Evolutionary conservation across 1,140 invertebrate genomes (phyloP).

Genomic region (Lepidurus packardi): DNA sequence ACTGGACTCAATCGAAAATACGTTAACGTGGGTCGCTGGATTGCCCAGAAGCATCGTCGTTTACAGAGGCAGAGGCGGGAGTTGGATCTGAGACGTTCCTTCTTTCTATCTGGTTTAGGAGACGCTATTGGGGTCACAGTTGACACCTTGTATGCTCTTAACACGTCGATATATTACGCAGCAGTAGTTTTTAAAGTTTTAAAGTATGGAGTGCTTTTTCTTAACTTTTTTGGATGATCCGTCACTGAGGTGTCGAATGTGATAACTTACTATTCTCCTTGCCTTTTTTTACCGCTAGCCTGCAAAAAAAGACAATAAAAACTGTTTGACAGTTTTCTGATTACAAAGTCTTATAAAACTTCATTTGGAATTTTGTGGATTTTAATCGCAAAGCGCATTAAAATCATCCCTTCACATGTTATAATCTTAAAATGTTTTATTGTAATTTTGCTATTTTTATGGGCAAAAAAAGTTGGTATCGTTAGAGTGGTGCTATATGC

Average conservation of each 20-base stretch:
- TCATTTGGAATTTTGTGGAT: too few species aligned
- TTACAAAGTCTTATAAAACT: too few species aligned
- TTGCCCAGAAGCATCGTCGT: background rate
- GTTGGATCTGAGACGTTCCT: background rate
- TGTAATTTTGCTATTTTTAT: too few species aligned
- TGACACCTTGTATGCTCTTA: conserved; percentile 28
- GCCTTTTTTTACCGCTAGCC: too few species aligned
- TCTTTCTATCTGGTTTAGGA: conserved; percentile 6
- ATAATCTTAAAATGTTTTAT: too few species aligned
- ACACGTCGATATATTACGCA: conserved; percentile 27
- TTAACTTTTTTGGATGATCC: conserved; percentile 31
- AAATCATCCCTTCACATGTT: too few species aligned
- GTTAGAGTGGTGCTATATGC: too few species aligned
- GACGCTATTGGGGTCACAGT: conserved; percentile 25
- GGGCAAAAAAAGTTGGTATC: too few species aligned
- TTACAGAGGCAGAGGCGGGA: background rate
- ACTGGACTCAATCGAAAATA: background rate
- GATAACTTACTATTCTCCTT: background rate
- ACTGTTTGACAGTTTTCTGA: too few species aligned
- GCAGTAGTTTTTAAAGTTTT: conserved; percentile 23
- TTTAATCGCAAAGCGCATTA: too few species aligned
- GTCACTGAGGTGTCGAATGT: background rate
- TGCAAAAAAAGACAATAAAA: too few species aligned
- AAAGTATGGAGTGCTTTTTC: conserved; percentile 32
- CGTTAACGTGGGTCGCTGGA: background rate